Evolutionary conservation across 2,797 vertebrate genomes (phyloP).

Genomic region (Acanthis flammea): DNA sequence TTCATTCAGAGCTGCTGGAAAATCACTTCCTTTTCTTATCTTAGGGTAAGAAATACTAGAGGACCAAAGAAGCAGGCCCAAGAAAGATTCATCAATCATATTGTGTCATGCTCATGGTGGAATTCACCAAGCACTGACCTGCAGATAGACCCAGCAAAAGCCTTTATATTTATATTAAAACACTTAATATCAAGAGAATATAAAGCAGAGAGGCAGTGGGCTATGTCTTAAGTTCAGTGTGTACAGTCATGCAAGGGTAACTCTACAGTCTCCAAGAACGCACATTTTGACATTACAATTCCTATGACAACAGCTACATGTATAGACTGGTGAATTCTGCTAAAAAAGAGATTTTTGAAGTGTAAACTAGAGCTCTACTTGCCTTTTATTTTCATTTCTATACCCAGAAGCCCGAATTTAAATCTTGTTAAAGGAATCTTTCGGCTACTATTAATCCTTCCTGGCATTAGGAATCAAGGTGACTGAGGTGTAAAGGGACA

Average conservation of each 20-base stretch:
- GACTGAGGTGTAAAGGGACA: neutral
- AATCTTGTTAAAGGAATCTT: neutral
- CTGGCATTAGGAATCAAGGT: neutral
- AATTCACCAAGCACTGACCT: neutral
- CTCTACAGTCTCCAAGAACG: fast-evolving
- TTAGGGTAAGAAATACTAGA: neutral
- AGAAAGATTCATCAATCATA: neutral
- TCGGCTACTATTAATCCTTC: neutral
- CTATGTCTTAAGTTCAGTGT: neutral
- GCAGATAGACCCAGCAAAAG: neutral
- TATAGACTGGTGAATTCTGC: neutral
- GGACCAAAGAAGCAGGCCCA: neutral
- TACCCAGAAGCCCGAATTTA: neutral
- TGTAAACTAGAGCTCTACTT: neutral
- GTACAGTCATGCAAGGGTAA: neutral
- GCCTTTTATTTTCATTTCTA: neutral
- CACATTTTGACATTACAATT: neutral
- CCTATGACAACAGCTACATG: neutral
- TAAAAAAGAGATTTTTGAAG: neutral
- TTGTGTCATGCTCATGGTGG: neutral
- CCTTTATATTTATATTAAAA: neutral
- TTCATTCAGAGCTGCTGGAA: neutral
- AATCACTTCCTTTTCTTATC: neutral
- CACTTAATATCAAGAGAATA: neutral
- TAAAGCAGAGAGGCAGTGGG: neutral